A percentile compares a stretch with the other conserved stretches of the same genome.
Evolutionary conservation across 2,888 invertebrate species (phyloP).

Genomic region (Zaprionus bogoriensis): DNA sequence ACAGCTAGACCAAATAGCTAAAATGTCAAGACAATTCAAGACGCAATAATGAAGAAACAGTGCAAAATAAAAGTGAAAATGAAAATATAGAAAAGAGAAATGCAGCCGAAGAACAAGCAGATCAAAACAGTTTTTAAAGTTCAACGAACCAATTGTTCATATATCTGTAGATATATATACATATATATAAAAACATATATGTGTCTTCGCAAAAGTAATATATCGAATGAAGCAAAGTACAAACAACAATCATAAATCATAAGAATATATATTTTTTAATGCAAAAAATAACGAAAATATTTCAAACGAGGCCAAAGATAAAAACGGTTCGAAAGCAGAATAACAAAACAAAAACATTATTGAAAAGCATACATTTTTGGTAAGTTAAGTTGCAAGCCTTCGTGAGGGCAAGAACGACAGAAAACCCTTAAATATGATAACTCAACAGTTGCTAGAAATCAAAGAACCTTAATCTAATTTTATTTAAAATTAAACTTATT

Average conservation of each 20-base stretch:
- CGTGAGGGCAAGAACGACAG: constrained; percentile 12
- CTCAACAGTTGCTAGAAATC: constrained; percentile 33
- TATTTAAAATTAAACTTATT: not conserved
- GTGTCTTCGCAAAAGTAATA: constrained; percentile 12
- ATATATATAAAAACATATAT: no score
- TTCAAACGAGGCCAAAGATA: constrained; percentile 15
- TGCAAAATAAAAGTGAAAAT: constrained; percentile 15
- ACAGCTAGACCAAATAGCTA: constrained; percentile 16
- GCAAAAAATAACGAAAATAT: not conserved
- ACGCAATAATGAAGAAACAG: constrained; percentile 30
- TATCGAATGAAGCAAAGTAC: constrained; percentile 8
- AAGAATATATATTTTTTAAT: not conserved
- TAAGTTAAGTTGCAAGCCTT: constrained; percentile 60
- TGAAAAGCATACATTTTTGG: constrained; percentile 50
- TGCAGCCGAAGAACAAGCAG: constrained; percentile 40
- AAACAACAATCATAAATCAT: constrained; percentile 5
- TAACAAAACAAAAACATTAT: constrained; percentile 32
- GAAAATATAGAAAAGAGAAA: constrained; percentile 13
- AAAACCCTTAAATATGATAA: constrained; percentile 16
- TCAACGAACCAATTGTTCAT: constrained; percentile 31
- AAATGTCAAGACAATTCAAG: constrained; percentile 26
- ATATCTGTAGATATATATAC: constrained; percentile 8
- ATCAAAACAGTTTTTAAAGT: constrained; percentile 25
- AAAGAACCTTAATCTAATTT: not conserved
- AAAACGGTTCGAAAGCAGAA: constrained; percentile 25